Evolutionary conservation across 2,797 vertebrate genomes (phyloP).

Genomic region (Loriculus beryllinus): DNA sequence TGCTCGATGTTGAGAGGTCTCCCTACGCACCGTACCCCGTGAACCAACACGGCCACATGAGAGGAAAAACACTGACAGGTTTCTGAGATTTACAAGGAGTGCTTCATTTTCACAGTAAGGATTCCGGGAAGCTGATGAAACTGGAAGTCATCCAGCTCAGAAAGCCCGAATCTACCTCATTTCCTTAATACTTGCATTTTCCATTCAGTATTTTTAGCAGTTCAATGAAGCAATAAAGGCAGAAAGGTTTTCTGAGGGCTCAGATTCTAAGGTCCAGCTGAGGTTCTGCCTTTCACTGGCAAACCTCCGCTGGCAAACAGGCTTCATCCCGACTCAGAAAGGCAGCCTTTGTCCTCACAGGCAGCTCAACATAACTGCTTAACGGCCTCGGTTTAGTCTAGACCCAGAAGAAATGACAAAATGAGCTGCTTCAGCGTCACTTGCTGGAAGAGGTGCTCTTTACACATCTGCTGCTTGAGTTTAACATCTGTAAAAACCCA

Average conservation of each 20-base stretch:
- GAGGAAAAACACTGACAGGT: slow-evolving; percentile 41
- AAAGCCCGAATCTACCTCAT: slow-evolving; percentile 57
- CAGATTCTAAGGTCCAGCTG: neutral
- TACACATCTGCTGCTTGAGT: neutral
- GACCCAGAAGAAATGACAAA: slow-evolving; percentile 26
- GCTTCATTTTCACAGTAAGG: slow-evolving; percentile 4
- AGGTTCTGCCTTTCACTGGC: slow-evolving; percentile 25
- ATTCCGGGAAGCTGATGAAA: slow-evolving; percentile 67
- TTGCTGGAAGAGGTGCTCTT: neutral
- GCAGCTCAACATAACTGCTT: neutral
- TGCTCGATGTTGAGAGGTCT: neutral
- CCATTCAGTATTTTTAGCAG: slow-evolving; percentile 62
- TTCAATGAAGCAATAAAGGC: slow-evolving; percentile 33
- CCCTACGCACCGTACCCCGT: fast-evolving
- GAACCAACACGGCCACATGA: neutral
- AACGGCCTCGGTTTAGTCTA: slow-evolving; percentile 4
- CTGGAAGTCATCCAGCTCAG: slow-evolving; percentile 54
- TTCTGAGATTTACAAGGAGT: slow-evolving; percentile 58
- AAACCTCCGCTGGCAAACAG: slow-evolving; percentile 15
- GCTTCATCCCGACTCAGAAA: slow-evolving; percentile 27
- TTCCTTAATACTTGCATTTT: slow-evolving; percentile 68
- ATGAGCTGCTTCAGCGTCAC: neutral
- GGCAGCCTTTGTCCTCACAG: slow-evolving; percentile 29
- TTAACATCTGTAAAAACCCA: neutral
- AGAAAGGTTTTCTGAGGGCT: slow-evolving; percentile 52